Conservation (phyloP, 2,113 vertebrate genomes). For the Laticauda laticaudata region DNA sequence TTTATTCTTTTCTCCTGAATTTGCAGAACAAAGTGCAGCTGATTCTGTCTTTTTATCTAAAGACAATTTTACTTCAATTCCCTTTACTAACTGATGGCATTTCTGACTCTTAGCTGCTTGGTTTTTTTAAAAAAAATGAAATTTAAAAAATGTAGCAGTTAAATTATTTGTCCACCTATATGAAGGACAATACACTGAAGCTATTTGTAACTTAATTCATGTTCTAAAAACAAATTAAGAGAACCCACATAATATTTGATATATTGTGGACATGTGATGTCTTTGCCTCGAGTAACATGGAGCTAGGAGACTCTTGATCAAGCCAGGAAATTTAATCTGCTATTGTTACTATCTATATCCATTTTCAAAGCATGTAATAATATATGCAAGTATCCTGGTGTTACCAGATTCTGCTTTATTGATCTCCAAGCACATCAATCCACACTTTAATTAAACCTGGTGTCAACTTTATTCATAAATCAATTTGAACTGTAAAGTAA, state of each 20-base stretch:
- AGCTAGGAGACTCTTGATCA: neutral
- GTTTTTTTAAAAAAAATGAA: constrained; percentile 51
- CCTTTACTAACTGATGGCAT: constrained; percentile 48
- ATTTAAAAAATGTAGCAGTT: constrained; percentile 34
- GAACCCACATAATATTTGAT: neutral
- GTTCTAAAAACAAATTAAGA: neutral
- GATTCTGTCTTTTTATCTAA: constrained; percentile 55
- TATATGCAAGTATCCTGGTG: neutral
- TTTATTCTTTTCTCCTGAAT: constrained; percentile 49
- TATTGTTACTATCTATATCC: neutral
- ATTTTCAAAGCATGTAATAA: neutral
- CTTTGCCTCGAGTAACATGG: neutral
- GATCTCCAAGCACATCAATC: neutral
- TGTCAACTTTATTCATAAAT: neutral
- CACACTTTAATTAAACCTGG: neutral
- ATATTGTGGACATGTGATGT: neutral
- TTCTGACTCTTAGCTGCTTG: constrained; percentile 54
- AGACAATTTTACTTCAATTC: constrained; percentile 58
- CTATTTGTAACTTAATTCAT: neutral
- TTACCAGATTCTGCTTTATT: neutral
- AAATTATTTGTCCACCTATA: constrained; percentile 36
- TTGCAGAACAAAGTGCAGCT: constrained; percentile 46
- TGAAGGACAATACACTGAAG: neutral
- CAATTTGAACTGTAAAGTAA: neutral
- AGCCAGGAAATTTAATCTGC: neutral